phyloP scores from a whole-genome alignment of 2,797 vertebrate species.

The Pseudochaenichthys georgianus region DNA sequence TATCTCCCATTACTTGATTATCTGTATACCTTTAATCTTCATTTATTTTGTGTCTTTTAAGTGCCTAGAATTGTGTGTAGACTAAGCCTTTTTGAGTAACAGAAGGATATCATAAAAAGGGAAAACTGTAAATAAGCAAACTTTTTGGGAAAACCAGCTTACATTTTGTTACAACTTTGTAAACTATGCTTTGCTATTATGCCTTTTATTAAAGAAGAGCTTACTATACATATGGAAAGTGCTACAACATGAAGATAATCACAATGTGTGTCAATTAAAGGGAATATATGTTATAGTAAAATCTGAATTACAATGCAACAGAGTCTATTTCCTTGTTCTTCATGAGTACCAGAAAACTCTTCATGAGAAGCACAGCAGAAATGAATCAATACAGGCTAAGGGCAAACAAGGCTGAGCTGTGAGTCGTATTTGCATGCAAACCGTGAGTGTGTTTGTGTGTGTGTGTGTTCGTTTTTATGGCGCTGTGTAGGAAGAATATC shows the following conservation, averaged over 20 bases:
- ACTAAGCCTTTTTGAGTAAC: slow-evolving; percentile 65
- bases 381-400: slow-evolving; percentile 40
- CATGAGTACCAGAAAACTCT: slow-evolving; percentile 35
- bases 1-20: slow-evolving; percentile 69
- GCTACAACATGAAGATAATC: slow-evolving; percentile 54
- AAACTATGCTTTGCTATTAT: slow-evolving; percentile 65
- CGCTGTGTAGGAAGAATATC: slow-evolving; percentile 4
- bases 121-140: slow-evolving; percentile 54
- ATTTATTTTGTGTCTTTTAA: slow-evolving; percentile 85
- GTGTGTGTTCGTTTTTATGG: slow-evolving; percentile 14
- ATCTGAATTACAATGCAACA: slow-evolving; percentile 41
- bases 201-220: slow-evolving; percentile 59
- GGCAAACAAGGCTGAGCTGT: slow-evolving; percentile 25
- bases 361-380: slow-evolving; percentile 38
- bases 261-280: slow-evolving; percentile 15
- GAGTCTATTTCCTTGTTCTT: slow-evolving; percentile 33
- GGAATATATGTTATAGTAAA: slow-evolving; percentile 36
- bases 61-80: slow-evolving; percentile 88
- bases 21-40: slow-evolving; percentile 78
- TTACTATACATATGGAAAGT: slow-evolving; percentile 47
- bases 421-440: slow-evolving; percentile 46
- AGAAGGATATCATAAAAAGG: slow-evolving; percentile 64
- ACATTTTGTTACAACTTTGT: slow-evolving; percentile 59
- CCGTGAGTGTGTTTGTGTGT: slow-evolving; percentile 12
- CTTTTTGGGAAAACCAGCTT: slow-evolving; percentile 36